These are phyloP conservation scores for Podilymbus podiceps DNA, from an alignment of 2,113 vertebrate species.

Conservation along the genomic window DNA sequence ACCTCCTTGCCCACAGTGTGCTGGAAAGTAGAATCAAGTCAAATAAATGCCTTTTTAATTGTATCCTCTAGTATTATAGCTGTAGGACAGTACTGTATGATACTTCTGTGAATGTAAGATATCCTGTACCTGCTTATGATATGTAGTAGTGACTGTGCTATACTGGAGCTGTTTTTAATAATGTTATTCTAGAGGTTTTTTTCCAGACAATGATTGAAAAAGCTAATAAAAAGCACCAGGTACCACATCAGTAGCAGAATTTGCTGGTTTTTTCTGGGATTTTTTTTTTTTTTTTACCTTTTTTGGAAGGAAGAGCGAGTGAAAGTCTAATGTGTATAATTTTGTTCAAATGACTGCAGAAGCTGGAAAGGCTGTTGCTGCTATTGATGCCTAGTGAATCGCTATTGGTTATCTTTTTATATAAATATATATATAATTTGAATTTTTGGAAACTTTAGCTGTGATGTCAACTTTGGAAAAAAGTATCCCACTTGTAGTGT, in stretches of 20 bases:
- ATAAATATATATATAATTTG: conserved; percentile 84
- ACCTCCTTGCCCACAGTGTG: conserved; percentile 69
- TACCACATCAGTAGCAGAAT: conserved; percentile 76
- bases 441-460: conserved; percentile 80
- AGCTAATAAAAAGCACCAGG: conserved; percentile 74
- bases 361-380: conserved; percentile 79
- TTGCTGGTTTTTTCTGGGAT: conserved; percentile 69
- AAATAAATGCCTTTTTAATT: conserved; percentile 79
- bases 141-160: conserved; percentile 79
- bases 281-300: not conserved
- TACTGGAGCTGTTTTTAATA: conserved; percentile 79
- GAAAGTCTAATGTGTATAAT: conserved; percentile 76
- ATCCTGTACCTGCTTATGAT: conserved; percentile 77
- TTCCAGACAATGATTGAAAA: conserved; percentile 76
- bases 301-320: conserved; percentile 66
- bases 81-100: conserved; percentile 79
- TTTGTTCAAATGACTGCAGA: conserved; percentile 78
- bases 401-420: conserved; percentile 82
- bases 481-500: conserved; percentile 79
- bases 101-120: conserved; percentile 80
- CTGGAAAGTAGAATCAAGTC: conserved; percentile 78
- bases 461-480: conserved; percentile 81
- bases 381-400: conserved; percentile 77
- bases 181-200: conserved; percentile 75
- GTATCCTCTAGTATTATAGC: conserved; percentile 78